phyloP scores from a whole-genome alignment of 2,797 vertebrate species.

The Trichosurus vulpecula region DNA sequence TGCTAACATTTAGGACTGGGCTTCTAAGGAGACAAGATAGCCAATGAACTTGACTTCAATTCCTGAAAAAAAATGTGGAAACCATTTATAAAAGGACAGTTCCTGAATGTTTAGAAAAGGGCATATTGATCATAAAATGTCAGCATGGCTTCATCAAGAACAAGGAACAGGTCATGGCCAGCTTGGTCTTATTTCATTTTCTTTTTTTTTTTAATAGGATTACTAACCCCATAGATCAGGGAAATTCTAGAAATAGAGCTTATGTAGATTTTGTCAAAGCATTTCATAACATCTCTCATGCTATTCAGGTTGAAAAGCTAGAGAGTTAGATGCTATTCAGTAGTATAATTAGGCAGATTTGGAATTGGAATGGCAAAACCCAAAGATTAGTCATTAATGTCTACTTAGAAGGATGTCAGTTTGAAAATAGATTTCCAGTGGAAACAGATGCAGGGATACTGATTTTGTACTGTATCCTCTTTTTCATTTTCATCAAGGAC shows the following conservation, averaged over 20 bases:
- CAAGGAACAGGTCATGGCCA: neutral
- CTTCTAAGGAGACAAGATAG: neutral
- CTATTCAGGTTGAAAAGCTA: neutral
- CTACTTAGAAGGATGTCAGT: neutral
- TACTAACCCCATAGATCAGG: neutral
- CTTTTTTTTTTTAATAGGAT: neutral
- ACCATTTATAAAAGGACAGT: neutral
- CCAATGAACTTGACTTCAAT: neutral
- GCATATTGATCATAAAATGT: neutral
- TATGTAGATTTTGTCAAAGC: neutral
- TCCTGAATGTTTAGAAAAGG: neutral
- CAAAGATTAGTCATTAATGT: neutral
- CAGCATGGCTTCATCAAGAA: neutral
- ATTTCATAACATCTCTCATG: neutral
- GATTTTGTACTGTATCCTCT: neutral
- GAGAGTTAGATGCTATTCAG: neutral
- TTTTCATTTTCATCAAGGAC: neutral
- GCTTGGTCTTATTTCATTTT: neutral
- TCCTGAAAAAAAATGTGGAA: neutral
- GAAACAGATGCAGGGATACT: neutral
- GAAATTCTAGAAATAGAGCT: neutral
- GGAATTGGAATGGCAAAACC: neutral
- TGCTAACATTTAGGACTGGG: neutral
- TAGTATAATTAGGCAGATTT: neutral
- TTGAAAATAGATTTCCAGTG: neutral